Evolutionary conservation across 37 sponge, comb jelly and placozoan species (phyloP).

Genomic region (Amphimedon queenslandica): DNA sequence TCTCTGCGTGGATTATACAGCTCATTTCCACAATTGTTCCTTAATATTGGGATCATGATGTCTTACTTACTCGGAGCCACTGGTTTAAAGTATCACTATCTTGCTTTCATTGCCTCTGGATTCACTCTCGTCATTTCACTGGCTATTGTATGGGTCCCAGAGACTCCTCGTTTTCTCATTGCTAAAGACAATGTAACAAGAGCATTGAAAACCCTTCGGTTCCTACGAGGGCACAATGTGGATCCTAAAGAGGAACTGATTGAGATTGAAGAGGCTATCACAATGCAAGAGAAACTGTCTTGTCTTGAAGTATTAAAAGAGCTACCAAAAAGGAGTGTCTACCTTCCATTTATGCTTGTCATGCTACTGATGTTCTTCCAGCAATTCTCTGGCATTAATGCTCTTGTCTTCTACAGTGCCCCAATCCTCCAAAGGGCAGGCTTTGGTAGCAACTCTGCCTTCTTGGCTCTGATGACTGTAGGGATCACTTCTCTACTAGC

Average conservation of each 20-base stretch:
- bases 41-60: conserved; percentile 23
- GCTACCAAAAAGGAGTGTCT: conserved; percentile 4
- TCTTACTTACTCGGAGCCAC: conserved; percentile 21
- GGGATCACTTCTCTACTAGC: conserved; percentile 20
- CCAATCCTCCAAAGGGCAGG: conserved; percentile 24
- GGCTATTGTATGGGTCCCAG: conserved; percentile 15
- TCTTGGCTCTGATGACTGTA: conserved; percentile 14
- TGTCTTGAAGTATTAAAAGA: neutral
- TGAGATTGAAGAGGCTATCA: conserved; percentile 22
- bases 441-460: neutral
- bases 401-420: conserved; percentile 23
- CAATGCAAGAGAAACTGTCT: neutral
- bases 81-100: conserved; percentile 28
- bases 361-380: conserved; percentile 40
- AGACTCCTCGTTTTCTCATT: conserved; percentile 61
- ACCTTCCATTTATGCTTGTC: conserved; percentile 23
- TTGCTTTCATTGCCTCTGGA: conserved; percentile 20
- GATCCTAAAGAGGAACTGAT: conserved; percentile 26
- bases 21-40: conserved; percentile 27
- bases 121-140: conserved; percentile 25
- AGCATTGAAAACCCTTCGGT: conserved; percentile 24
- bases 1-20: conserved; percentile 37
- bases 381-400: conserved; percentile 46
- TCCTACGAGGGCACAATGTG: conserved; percentile 37
- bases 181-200: conserved; percentile 9